A percentile compares a stretch with the other conserved stretches of the same genome.
phyloP scores from a whole-genome alignment of 92 coral and sea anemone genomes.

The Epizoanthus ramosus region DNA sequence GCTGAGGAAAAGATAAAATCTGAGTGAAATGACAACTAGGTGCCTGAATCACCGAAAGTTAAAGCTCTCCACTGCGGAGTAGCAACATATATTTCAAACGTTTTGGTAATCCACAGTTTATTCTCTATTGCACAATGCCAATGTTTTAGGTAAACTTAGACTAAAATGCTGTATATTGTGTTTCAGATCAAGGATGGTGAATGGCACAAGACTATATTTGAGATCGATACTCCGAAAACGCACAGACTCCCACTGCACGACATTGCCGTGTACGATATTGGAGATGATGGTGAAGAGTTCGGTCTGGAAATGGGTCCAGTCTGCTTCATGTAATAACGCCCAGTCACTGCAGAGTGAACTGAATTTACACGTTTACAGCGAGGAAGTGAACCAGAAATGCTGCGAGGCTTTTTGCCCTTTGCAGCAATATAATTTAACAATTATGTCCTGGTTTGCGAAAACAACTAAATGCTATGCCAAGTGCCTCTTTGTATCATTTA shows the following conservation, averaged over 20 bases:
- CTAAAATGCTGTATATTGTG: not conserved
- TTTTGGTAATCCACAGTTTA: no score
- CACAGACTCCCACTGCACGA: conserved; percentile 77
- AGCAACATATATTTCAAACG: no score
- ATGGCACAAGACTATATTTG: conserved; percentile 71
- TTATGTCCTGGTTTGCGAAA: not conserved
- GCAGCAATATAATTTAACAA: not conserved
- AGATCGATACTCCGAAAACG: conserved; percentile 66
- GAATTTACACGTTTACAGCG: not conserved
- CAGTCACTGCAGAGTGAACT: conserved; percentile 5
- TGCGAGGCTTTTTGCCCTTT: not conserved
- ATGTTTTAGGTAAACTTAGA: no score
- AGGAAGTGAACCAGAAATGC: not conserved
- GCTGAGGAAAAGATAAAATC: no score
- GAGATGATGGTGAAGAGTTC: conserved; percentile 67
- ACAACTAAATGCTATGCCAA: not conserved
- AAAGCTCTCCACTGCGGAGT: no score
- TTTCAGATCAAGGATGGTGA: conserved; percentile 71
- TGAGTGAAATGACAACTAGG: no score
- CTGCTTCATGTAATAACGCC: conserved; percentile 65
- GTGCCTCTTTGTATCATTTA: conserved; percentile 14
- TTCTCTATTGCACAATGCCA: no score
- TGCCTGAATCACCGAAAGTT: no score
- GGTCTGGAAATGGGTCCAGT: conserved; percentile 81
- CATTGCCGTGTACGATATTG: conserved; percentile 66